Conservation (phyloP, 2,113 vertebrate species). For the Mobula birostris region DNA sequence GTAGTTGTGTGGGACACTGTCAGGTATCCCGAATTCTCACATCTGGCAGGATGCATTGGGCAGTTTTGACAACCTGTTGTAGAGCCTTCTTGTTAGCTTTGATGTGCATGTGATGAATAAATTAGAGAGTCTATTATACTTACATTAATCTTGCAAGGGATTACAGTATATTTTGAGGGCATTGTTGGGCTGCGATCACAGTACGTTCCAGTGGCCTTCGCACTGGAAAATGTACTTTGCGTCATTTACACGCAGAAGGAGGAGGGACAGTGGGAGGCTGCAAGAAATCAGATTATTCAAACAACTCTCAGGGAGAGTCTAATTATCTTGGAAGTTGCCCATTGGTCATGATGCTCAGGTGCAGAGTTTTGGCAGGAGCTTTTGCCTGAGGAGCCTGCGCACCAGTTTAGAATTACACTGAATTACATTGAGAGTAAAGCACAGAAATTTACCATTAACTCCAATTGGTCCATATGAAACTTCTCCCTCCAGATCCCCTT, state of each 20-base stretch:
- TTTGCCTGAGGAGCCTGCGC: not conserved
- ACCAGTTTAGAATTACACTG: constrained; percentile 6
- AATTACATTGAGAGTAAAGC: not conserved
- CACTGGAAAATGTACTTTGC: not conserved
- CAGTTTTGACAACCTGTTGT: too few relatives aligned
- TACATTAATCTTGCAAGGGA: not conserved
- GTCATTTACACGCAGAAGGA: not conserved
- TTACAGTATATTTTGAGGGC: not conserved
- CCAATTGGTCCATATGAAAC: not conserved
- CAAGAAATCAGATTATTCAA: not conserved
- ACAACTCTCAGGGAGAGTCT: not conserved
- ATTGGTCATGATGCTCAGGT: not conserved
- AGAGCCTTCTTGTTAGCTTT: too few relatives aligned
- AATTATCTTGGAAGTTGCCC: not conserved
- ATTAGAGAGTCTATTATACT: not conserved
- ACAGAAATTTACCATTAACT: not conserved
- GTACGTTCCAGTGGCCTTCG: not conserved
- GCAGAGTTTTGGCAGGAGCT: not conserved
- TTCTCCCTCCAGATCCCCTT: not conserved
- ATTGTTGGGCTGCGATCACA: not conserved
- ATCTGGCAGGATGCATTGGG: too few relatives aligned
- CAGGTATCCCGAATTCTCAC: too few relatives aligned
- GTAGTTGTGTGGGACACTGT: too few relatives aligned
- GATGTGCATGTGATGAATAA: too few relatives aligned
- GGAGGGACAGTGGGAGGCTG: not conserved